These are phyloP conservation scores for Coremacera marginata DNA, from an alignment of 2,888 invertebrate genomes.

Conservation along the genomic window DNA sequence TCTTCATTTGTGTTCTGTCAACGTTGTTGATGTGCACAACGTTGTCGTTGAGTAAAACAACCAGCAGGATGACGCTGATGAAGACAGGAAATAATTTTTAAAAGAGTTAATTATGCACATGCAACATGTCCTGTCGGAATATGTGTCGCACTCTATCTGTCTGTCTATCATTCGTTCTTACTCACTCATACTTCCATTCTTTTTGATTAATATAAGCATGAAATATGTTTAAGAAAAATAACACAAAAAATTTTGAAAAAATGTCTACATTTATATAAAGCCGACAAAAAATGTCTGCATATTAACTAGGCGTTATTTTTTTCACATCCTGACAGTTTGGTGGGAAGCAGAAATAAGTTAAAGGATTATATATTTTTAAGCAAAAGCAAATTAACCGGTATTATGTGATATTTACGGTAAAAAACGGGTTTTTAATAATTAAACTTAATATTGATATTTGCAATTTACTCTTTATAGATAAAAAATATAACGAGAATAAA, in stretches of 20 bases:
- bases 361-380: too few species aligned
- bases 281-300: not conserved
- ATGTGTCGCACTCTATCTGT: constrained; percentile 3
- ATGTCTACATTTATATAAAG: not conserved
- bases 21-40: not conserved
- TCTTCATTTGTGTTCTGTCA: not conserved
- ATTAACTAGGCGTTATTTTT: not conserved
- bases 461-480: too few species aligned
- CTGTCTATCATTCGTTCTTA: not conserved
- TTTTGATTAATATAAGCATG: constrained; percentile 8
- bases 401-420: too few species aligned
- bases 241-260: not conserved
- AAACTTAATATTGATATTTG: too few species aligned
- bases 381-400: too few species aligned
- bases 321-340: not conserved
- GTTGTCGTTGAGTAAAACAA: not conserved
- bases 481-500: too few species aligned
- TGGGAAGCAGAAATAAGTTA: too few species aligned
- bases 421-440: too few species aligned
- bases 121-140: constrained; percentile 30
- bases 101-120: constrained; percentile 38
- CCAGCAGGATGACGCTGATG: constrained; percentile 17
- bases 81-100: constrained; percentile 37
- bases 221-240: not conserved
- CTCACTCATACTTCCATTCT: not conserved